Base-by-base conservation (phyloP, 1,140 invertebrate genomes). In the Marisa cornuarietis region DNA sequence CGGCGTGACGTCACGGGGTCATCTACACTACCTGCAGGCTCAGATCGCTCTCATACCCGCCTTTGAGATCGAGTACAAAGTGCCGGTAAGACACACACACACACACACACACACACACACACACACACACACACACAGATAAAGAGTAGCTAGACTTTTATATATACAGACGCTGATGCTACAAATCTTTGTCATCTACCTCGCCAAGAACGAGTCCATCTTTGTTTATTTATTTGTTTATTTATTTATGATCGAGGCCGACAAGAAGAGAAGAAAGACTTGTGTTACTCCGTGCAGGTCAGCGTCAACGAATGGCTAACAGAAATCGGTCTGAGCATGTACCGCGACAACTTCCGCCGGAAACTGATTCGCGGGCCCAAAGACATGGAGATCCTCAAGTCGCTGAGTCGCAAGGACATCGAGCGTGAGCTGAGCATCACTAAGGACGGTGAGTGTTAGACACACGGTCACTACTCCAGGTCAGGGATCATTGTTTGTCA, bases 311-410 rank as follows among this genome's bases (percentile, higher is more conserved):
- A 83, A 13, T 88, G 87, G 86, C 74, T 88, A 13, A 42, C 84
- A 10, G 81, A 76, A 11, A 86, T 87, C 7, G 87, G 86, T 52
- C 76, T 87, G 42, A 26, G 74, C 14, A 79, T 85, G 75, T 88
- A 88, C 81, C 72, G 79, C 20, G 58, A 78, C 5, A 85, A 84
- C 76, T 88, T 88, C 71, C 79, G 76, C n/a, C 69, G 79, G n/a
- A 85, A 84, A 63, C 76, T 85, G 31, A 87, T 88, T 58, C 62
- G 71, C 42, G 79, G 75, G 18, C 78, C 82, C 22, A 84, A 84
- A 62, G 84, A 87, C 20, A 82, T 88, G 82, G 83, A 85, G 63
- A 82, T 85, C 11, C 74, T 88, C 1, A 88, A 88, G 72, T 78
- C 83, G 0, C 84, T 87, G 42, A 81, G 78, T 11, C 42, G 79